These are phyloP conservation scores for Dicrostonyx torquatus DNA, from an alignment of 2,797 vertebrate genomes.

Conservation along the genomic window DNA sequence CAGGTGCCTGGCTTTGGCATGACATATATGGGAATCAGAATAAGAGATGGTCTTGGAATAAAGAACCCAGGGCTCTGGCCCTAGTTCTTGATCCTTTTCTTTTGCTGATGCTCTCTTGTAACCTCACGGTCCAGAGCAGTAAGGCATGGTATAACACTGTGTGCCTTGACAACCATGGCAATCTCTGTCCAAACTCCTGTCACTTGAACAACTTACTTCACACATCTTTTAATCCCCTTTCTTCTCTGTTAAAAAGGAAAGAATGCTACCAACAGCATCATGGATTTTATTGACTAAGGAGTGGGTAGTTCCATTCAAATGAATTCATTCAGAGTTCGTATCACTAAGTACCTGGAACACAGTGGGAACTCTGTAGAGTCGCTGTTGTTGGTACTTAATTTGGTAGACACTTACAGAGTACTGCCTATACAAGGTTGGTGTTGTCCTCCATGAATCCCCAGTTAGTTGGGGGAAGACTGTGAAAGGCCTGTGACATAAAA, in stretches of 20 bases:
- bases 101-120: constrained; percentile 34
- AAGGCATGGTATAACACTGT: not conserved
- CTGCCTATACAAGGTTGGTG: constrained; percentile 10
- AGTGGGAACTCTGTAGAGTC: not conserved
- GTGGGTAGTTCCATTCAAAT: constrained; percentile 24
- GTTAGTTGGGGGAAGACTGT: constrained; percentile 4
- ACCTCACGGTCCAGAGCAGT: not conserved
- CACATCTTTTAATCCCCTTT: constrained; percentile 36
- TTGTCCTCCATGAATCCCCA: constrained; percentile 38
- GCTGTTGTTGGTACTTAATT: constrained; percentile 42
- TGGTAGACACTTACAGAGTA: constrained; percentile 12
- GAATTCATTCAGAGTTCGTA: constrained; percentile 35
- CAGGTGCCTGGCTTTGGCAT: constrained; percentile 10
- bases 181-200: constrained; percentile 33
- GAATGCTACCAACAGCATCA: not conserved
- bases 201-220: constrained; percentile 48
- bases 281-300: constrained; percentile 40
- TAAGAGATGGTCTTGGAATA: constrained; percentile 35
- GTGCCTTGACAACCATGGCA: not conserved
- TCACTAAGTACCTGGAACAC: constrained; percentile 22
- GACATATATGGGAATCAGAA: constrained; percentile 16
- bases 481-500: constrained; percentile 23
- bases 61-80: constrained; percentile 32
- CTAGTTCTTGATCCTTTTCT: constrained; percentile 28
- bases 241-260: constrained; percentile 49